Conservation (phyloP, 2,113 vertebrate species). For the Isichthys henryi region DNA sequence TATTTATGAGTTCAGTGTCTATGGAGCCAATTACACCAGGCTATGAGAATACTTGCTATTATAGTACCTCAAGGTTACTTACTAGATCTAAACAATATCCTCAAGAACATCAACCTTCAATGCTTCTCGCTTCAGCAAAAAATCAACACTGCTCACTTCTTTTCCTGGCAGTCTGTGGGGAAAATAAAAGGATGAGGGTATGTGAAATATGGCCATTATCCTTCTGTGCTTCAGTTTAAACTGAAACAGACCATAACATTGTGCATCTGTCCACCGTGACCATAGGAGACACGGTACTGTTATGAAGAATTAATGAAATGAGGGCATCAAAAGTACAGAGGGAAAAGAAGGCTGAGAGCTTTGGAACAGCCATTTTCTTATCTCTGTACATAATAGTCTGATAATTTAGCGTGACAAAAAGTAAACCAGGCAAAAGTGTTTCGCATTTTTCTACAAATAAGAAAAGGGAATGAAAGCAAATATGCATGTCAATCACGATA, state of each 20-base stretch:
- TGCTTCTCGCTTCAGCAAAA: slow-evolving; percentile 43
- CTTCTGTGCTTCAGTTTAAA: slow-evolving; percentile 43
- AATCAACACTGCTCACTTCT: slow-evolving; percentile 59
- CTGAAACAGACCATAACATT: slow-evolving; percentile 31
- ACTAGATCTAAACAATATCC: slow-evolving; percentile 44
- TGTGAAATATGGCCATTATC: slow-evolving; percentile 16
- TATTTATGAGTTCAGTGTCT: slow-evolving; percentile 47
- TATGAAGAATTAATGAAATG: slow-evolving; percentile 8
- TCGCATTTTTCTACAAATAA: neutral
- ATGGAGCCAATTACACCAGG: slow-evolving; percentile 60
- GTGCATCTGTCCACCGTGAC: slow-evolving; percentile 26
- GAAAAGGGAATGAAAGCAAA: neutral
- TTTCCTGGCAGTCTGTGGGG: slow-evolving; percentile 39
- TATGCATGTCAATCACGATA: neutral
- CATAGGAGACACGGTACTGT: slow-evolving; percentile 30
- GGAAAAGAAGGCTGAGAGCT: neutral
- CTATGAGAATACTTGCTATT: slow-evolving; percentile 49
- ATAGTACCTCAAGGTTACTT: slow-evolving; percentile 42
- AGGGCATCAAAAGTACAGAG: neutral
- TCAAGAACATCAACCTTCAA: slow-evolving; percentile 46
- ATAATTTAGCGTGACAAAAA: neutral
- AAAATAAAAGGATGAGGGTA: neutral
- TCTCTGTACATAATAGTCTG: neutral
- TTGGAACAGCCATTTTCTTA: neutral
- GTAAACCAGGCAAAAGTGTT: neutral